Evolutionary conservation across 2,797 vertebrate species (phyloP).

Genomic region (Rhabdomys pumilio): DNA sequence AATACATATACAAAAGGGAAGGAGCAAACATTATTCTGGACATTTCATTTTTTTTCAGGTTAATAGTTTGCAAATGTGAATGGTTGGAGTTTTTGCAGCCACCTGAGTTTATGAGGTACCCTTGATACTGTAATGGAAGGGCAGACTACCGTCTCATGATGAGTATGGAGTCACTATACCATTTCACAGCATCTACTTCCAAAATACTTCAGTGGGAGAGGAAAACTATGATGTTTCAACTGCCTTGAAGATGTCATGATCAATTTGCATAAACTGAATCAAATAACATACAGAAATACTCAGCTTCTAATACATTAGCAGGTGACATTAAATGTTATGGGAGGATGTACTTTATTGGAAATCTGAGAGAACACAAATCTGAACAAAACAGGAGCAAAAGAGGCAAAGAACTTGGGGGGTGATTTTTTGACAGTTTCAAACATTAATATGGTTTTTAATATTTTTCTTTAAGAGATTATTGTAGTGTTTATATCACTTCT

Average conservation of each 20-base stretch:
- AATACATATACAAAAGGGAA: not conserved
- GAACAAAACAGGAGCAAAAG: not conserved
- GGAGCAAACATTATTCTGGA: not conserved
- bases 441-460: not conserved
- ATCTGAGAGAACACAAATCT: slow-evolving; percentile 18
- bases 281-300: not conserved
- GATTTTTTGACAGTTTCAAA: not conserved
- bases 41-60: not conserved
- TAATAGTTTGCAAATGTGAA: not conserved
- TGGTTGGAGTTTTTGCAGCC: not conserved
- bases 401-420: not conserved
- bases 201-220: not conserved
- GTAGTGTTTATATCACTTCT: not conserved
- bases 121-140: not conserved
- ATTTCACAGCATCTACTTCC: not conserved
- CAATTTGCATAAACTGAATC: not conserved
- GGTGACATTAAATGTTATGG: slow-evolving; percentile 8
- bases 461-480: slow-evolving; percentile 9
- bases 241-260: not conserved
- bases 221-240: not conserved
- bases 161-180: not conserved
- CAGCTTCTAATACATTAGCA: not conserved
- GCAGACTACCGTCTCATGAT: not conserved
- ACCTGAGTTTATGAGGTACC: not conserved
- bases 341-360: not conserved